phyloP scores from a whole-genome alignment of 2,113 vertebrate genomes.

The Echinops telfairi region DNA sequence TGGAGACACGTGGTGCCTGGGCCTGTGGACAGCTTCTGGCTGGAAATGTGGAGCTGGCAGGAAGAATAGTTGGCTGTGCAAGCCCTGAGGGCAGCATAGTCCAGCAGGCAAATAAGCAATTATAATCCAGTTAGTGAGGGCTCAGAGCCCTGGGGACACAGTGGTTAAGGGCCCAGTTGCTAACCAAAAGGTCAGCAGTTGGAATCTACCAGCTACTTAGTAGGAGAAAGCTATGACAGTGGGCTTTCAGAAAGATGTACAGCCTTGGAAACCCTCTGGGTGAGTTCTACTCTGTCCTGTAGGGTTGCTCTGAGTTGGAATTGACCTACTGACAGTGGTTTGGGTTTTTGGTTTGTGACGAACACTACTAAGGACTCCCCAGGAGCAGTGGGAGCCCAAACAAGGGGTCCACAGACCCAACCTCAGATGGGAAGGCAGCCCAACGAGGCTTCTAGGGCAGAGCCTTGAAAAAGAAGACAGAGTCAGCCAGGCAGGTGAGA shows the following conservation, averaged over 20 bases:
- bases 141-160: background rate
- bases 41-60: background rate
- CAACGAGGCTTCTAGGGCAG: background rate
- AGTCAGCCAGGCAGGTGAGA: background rate
- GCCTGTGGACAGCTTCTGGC: background rate
- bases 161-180: background rate
- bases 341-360: background rate
- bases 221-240: background rate
- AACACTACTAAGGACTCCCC: background rate
- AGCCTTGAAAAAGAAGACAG: background rate
- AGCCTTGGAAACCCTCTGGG: background rate
- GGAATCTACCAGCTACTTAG: background rate
- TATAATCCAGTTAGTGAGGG: conserved; percentile 9
- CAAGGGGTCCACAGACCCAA: background rate
- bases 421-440: background rate
- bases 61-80: background rate
- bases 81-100: conserved; percentile 17
- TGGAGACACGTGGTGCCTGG: background rate
- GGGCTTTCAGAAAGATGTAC: background rate
- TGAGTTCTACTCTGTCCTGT: too few relatives aligned
- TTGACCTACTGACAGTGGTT: too few relatives aligned
- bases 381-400: background rate
- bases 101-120: conserved; percentile 22
- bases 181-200: background rate
- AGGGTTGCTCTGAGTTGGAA: too few relatives aligned